Conservation (phyloP, 2,888 invertebrate species). For the Serrognathus titanus region DNA sequence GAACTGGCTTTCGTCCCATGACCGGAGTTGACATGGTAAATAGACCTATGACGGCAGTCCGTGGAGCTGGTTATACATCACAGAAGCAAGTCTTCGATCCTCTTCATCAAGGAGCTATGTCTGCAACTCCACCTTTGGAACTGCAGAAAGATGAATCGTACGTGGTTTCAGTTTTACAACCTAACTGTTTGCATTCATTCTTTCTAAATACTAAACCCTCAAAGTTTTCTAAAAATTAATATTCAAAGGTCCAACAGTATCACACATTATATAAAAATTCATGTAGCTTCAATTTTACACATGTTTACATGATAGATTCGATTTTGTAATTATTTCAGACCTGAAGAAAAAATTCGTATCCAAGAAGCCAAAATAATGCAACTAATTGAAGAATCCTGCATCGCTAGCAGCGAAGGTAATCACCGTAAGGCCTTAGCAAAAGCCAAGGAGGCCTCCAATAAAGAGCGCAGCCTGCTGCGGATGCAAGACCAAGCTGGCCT, state of each 20-base stretch:
- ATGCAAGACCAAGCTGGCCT: constrained; percentile 89
- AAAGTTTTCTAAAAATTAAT: too few relatives aligned
- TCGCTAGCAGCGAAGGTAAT: constrained; percentile 63
- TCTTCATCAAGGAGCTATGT: constrained; percentile 62
- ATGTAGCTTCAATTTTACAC: too few relatives aligned
- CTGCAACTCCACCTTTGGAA: constrained; percentile 60
- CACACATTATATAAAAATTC: too few relatives aligned
- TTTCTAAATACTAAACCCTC: too few relatives aligned
- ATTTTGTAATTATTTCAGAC: constrained; percentile 52
- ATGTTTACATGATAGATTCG: too few relatives aligned
- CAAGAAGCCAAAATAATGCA: constrained; percentile 86
- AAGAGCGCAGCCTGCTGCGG: constrained; percentile 85
- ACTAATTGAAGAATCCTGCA: constrained; percentile 86
- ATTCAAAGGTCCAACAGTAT: too few relatives aligned
- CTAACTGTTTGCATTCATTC: not conserved
- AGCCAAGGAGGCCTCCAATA: constrained; percentile 93
- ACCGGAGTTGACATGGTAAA: constrained; percentile 44
- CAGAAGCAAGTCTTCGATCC: constrained; percentile 71
- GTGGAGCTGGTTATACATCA: constrained; percentile 94
- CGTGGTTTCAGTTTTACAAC: not conserved
- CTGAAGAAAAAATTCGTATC: constrained; percentile 87
- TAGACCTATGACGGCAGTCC: constrained; percentile 94
- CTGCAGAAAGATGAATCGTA: constrained; percentile 77
- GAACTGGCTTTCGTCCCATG: constrained; percentile 47
- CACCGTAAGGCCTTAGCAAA: constrained; percentile 72